phyloP scores from a whole-genome alignment of 1,140 invertebrate genomes.

The Cydia strobilella region DNA sequence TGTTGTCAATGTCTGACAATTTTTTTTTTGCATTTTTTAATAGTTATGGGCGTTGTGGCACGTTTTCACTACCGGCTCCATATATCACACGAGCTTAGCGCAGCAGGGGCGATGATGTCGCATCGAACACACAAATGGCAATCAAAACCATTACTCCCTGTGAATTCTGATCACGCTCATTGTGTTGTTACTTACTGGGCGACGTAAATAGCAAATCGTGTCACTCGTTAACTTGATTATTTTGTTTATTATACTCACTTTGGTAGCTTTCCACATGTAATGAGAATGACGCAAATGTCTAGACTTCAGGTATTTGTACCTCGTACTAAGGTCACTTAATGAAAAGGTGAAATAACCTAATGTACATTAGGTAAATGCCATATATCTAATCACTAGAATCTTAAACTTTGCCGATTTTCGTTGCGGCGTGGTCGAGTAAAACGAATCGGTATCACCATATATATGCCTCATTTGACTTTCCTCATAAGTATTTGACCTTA shows the following conservation, averaged over 20 bases:
- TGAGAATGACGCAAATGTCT: constrained; percentile 30
- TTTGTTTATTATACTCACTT: constrained; percentile 7
- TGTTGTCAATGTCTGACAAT: too few species aligned
- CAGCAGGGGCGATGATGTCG: constrained; percentile 26
- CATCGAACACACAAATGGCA: constrained; percentile 4
- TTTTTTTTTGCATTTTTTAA: too few species aligned
- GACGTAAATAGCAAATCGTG: constrained; percentile 27
- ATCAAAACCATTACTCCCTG: constrained; percentile 18
- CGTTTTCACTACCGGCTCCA: background rate
- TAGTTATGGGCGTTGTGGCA: too few species aligned
- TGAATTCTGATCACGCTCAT: constrained; percentile 24
- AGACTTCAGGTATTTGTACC: background rate
- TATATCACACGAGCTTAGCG: background rate
- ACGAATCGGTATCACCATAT: too few species aligned
- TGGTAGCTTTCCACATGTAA: constrained; percentile 5
- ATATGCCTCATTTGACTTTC: too few species aligned
- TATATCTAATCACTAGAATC: too few species aligned
- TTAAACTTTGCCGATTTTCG: too few species aligned
- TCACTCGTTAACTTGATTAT: constrained; percentile 27
- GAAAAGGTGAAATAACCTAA: background rate
- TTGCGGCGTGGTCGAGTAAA: too few species aligned
- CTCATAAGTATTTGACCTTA: too few species aligned
- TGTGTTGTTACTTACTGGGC: constrained; percentile 17
- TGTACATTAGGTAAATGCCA: too few species aligned
- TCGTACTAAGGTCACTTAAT: background rate